Evolutionary conservation across 2,888 invertebrate genomes (phyloP).

Genomic region (Amaurobius ferox): DNA sequence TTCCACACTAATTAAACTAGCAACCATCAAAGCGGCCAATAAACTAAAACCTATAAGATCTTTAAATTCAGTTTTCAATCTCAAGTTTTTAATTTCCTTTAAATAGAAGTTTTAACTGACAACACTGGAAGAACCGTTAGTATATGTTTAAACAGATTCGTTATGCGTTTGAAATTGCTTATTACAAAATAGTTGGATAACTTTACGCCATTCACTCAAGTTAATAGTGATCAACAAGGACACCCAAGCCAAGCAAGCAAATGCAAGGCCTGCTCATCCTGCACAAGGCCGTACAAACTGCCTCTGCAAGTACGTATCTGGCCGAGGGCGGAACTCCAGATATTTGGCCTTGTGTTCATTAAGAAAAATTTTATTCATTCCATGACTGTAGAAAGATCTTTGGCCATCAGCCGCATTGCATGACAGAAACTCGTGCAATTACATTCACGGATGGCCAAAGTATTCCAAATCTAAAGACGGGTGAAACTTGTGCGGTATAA

Average conservation of each 20-base stretch:
- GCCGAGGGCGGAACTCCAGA: conserved; percentile 7
- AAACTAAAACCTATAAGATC: too few relatives aligned
- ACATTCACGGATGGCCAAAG: neutral
- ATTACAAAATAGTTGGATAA: neutral
- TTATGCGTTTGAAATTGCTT: too few relatives aligned
- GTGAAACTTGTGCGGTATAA: neutral
- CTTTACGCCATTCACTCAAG: neutral
- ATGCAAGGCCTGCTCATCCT: conserved; percentile 6
- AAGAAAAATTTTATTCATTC: neutral
- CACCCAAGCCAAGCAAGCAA: neutral
- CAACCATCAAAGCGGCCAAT: too few relatives aligned
- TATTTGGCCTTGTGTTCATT: conserved; percentile 9
- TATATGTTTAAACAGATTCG: too few relatives aligned
- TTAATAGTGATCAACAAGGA: neutral
- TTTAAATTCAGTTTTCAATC: too few relatives aligned
- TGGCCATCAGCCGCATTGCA: neutral
- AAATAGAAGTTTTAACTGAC: too few relatives aligned
- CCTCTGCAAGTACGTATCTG: neutral
- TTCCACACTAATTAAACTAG: too few relatives aligned
- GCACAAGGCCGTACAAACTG: neutral
- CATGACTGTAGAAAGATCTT: too few relatives aligned
- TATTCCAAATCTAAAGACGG: neutral
- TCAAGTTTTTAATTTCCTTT: too few relatives aligned
- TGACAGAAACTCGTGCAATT: neutral
- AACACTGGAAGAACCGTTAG: too few relatives aligned